These are phyloP conservation scores for Parauchenoglanis ngamensis DNA, from an alignment of 2,797 vertebrate species.

Conservation along the genomic window DNA sequence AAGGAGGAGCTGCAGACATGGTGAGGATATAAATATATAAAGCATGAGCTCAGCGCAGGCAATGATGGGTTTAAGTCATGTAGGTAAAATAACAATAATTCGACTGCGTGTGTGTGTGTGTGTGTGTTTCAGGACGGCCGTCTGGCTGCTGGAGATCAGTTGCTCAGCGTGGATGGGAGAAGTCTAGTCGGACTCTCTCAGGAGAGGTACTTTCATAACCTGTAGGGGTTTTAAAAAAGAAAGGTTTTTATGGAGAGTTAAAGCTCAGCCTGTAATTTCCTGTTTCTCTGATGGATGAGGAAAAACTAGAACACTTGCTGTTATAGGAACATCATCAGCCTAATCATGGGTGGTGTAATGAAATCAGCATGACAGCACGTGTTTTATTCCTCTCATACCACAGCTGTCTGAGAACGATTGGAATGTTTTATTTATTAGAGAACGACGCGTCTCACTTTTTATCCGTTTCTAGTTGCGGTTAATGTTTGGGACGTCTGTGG, in stretches of 20 bases:
- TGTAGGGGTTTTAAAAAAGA: neutral
- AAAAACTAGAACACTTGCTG: neutral
- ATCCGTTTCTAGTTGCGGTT: neutral
- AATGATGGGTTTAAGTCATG: conserved; percentile 9
- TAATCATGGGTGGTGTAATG: neutral
- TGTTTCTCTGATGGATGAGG: conserved; percentile 3
- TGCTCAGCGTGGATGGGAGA: conserved; percentile 95
- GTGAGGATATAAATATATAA: conserved; percentile 67
- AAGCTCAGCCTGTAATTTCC: conserved; percentile 50
- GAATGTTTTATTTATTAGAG: neutral
- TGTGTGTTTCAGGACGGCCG: conserved; percentile 84
- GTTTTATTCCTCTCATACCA: neutral
- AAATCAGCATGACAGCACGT: too few species aligned
- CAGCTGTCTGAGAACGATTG: neutral
- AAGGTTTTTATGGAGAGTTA: conserved; percentile 23
- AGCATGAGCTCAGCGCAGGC: conserved; percentile 10
- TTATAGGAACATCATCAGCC: neutral
- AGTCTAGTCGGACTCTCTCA: conserved; percentile 96
- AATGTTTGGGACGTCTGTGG: neutral
- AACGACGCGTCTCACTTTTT: neutral
- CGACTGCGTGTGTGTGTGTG: neutral
- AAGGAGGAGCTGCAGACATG: conserved; percentile 96
- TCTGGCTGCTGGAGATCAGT: conserved; percentile 92
- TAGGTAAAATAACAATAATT: neutral
- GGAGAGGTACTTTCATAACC: conserved; percentile 82